phyloP scores from a whole-genome alignment of 2,113 vertebrate species.

The Malurus alboscapulatus region DNA sequence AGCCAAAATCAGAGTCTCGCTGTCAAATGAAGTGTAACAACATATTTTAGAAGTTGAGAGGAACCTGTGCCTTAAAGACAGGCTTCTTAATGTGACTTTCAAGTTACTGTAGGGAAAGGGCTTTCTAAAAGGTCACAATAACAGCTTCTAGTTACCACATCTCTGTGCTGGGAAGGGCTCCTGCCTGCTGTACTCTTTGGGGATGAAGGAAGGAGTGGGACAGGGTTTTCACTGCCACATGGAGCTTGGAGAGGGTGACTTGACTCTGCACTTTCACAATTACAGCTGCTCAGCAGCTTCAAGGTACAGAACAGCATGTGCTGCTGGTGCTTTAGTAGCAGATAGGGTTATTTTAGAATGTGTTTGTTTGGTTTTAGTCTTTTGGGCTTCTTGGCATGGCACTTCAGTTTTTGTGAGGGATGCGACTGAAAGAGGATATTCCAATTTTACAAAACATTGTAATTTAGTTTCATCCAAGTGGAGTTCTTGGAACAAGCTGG shows the following conservation, averaged over 20 bases:
- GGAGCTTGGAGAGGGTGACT: background rate
- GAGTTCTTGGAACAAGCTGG: slow-evolving; percentile 30
- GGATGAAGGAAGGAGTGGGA: background rate
- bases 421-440: slow-evolving; percentile 23
- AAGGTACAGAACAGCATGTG: slow-evolving; percentile 14
- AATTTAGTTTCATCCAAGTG: slow-evolving; percentile 28
- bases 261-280: background rate
- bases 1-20: background rate
- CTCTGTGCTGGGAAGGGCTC: background rate
- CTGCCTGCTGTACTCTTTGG: background rate
- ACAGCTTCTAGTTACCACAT: background rate
- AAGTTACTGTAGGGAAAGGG: background rate
- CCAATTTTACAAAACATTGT: slow-evolving; percentile 3
- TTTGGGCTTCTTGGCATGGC: slow-evolving; percentile 23
- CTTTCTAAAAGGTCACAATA: background rate
- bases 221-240: background rate
- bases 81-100: background rate
- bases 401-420: background rate
- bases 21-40: background rate
- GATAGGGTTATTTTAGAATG: slow-evolving; percentile 28
- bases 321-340: background rate
- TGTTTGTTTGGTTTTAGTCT: slow-evolving; percentile 14
- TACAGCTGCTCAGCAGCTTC: background rate
- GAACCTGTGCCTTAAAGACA: background rate
- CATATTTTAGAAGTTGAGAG: background rate